Base-by-base conservation (phyloP, 2,113 vertebrate genomes). In the Smithornis capensis region DNA sequence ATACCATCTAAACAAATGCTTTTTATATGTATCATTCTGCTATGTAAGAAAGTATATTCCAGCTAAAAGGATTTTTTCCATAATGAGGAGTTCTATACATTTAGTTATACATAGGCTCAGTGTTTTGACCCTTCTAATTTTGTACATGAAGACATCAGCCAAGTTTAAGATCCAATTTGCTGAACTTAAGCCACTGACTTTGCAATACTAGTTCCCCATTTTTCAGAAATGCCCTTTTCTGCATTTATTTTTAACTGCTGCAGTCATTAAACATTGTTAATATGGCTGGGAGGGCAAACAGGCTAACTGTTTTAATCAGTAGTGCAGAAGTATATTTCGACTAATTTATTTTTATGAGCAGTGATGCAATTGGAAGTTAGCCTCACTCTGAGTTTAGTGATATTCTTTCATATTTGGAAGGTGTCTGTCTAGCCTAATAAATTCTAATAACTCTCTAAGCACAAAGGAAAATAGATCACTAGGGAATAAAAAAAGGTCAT, bases 221-320 rank as follows among this genome's bases (percentile, higher is more conserved):
- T 89, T 94, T 92, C 90, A 96, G 79, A 96, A 94, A 77, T 92
- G 92, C 73, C 75, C 88, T 94, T 94, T 90, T 86, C 93, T 95
- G 47, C 85, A 57, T 93, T 94, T 96, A 96, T 96, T 96, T 97
- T 95, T 95, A 96, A 96, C 93, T 87, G 83, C 90, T 84, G 80
- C 56, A 94, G 92, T 95, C 93, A 92, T 57, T 92, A 76, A 94
- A 87, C 80, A 73, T 95, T 92, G 38, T 93, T 95, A 93, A 90
- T 94, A 49, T 79, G 88, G 44, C 93, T 38, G 2, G 71, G 79
- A 95, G 94, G 95, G 90, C 95, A 94, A 89, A 94, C 55, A 94
- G 64, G 64, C 93, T 92, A 92, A 95, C 91, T 92, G 64, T 69
- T 96, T 75, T 95, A 94, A 90, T 95, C 93, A 90, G 69, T 93